A percentile compares a stretch with the other conserved stretches of the same genome.
Evolutionary conservation across 2,113 vertebrate species (phyloP).

Genomic region (Platycercus adscitus): DNA sequence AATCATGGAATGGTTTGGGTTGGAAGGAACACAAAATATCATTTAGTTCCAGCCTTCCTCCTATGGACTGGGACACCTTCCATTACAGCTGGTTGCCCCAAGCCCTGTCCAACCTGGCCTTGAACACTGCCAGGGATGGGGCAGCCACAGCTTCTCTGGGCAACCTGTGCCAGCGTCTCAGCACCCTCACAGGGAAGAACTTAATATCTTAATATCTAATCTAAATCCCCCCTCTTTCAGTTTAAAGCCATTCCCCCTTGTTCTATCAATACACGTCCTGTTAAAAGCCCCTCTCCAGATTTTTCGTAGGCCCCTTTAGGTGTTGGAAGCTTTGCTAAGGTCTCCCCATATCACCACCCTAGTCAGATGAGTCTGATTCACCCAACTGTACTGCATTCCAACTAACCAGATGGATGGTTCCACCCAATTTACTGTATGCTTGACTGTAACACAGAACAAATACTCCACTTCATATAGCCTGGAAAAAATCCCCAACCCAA

Average conservation of each 20-base stretch:
- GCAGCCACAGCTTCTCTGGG: background rate
- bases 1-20: background rate
- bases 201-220: background rate
- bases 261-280: background rate
- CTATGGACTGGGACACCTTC: background rate
- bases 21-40: background rate
- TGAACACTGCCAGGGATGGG: background rate
- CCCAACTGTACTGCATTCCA: background rate
- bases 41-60: background rate
- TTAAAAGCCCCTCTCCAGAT: background rate
- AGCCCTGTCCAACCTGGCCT: background rate
- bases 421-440: background rate
- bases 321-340: background rate
- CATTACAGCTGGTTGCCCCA: background rate
- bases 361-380: accelerated
- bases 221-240: background rate
- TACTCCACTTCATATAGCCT: background rate
- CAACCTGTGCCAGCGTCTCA: background rate
- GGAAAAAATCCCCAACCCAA: accelerated
- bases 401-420: accelerated
- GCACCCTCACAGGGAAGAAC: background rate
- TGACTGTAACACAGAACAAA: background rate
- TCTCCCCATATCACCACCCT: background rate
- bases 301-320: background rate
- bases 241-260: background rate